These are phyloP conservation scores for Marronus borbonicus DNA, from an alignment of 2,888 invertebrate species.

Conservation along the genomic window DNA sequence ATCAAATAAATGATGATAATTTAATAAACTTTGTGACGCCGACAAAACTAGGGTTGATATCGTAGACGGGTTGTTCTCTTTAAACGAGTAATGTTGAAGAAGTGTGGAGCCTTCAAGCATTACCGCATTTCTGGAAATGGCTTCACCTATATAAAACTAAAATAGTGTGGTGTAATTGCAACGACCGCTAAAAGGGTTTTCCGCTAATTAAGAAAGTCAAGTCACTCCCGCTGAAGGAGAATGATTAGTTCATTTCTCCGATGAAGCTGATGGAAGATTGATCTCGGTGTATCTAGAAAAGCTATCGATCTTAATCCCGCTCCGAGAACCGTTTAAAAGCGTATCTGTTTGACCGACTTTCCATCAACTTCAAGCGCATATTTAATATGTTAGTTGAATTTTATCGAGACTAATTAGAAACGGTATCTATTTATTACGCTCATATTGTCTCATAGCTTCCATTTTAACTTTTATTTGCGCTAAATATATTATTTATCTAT, in stretches of 20 bases:
- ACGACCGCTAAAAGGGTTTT: slow-evolving; percentile 13
- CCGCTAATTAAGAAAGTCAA: slow-evolving; percentile 45
- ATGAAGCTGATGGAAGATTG: slow-evolving; percentile 44
- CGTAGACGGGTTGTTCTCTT: neutral
- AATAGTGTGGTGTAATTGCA: neutral
- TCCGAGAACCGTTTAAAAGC: slow-evolving; percentile 45
- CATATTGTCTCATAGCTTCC: no score
- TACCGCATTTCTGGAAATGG: neutral
- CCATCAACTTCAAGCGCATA: neutral
- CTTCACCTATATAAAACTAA: neutral
- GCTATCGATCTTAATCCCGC: slow-evolving; percentile 48
- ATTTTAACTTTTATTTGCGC: no score
- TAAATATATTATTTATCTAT: no score
- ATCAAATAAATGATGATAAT: slow-evolving; percentile 39
- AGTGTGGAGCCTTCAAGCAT: neutral
- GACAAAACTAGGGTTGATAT: slow-evolving; percentile 1
- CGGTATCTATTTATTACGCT: no score
- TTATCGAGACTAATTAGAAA: no score
- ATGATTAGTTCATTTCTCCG: slow-evolving; percentile 49
- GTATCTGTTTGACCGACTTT: slow-evolving; percentile 19
- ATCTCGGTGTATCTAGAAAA: slow-evolving; percentile 42
- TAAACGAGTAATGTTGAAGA: no score
- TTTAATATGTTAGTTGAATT: neutral
- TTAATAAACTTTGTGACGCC: slow-evolving; percentile 37
- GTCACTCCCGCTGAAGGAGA: slow-evolving; percentile 38